Percentiles rank a stretch among this genome's conserved stretches.
phyloP scores from a whole-genome alignment of 2,113 vertebrate species.

The Atrichornis clamosus region DNA sequence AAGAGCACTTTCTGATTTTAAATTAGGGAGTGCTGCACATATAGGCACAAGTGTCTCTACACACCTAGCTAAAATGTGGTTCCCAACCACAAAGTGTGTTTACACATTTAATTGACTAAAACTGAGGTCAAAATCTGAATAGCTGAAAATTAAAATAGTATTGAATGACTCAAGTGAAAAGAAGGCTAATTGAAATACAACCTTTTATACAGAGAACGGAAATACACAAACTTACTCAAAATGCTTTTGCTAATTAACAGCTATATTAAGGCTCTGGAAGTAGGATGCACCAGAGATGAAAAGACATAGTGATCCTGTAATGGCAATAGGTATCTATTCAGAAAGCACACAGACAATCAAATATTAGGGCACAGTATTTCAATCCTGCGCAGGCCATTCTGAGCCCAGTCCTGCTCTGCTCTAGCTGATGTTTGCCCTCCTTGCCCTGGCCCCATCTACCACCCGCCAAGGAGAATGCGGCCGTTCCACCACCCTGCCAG shows the following conservation, averaged over 20 bases:
- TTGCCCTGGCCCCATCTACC: background rate
- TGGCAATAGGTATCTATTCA: background rate
- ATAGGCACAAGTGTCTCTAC: background rate
- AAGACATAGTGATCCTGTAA: background rate
- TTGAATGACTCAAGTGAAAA: background rate
- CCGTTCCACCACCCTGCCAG: fast-evolving
- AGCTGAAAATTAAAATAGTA: background rate
- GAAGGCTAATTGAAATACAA: background rate
- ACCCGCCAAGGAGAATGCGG: background rate
- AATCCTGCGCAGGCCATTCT: background rate
- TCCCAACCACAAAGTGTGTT: background rate
- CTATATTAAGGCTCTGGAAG: background rate
- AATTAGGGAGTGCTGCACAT: background rate
- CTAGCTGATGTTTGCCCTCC: background rate
- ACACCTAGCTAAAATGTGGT: background rate
- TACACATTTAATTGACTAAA: background rate
- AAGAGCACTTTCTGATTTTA: background rate
- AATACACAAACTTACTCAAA: background rate
- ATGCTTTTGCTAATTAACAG: background rate
- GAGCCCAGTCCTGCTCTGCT: background rate
- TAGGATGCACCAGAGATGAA: background rate
- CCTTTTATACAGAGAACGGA: background rate
- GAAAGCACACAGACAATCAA: background rate
- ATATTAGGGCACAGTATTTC: background rate
- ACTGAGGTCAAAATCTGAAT: background rate